Percentiles rank a stretch among this genome's conserved stretches.
Conservation (phyloP, 2,888 invertebrate species). For the Dione juno region DNA sequence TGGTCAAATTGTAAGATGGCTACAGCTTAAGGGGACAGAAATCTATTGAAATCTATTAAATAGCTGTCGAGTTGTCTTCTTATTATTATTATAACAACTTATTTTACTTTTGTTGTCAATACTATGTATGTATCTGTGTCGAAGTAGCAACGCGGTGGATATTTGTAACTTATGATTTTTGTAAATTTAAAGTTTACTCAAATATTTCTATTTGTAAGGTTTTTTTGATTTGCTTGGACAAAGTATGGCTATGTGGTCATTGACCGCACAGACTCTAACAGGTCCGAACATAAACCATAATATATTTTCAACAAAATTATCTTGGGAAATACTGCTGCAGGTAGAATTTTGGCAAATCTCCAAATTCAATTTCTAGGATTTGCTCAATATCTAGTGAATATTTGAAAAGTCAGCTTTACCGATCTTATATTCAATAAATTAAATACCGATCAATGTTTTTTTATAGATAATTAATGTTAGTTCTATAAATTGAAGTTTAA, state of each 20-base stretch:
- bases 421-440: background rate
- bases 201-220: too few relatives aligned
- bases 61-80: background rate
- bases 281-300: background rate
- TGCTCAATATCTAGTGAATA: slow-evolving; percentile 2
- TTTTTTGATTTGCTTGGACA: too few relatives aligned
- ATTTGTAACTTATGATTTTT: too few relatives aligned
- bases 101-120: background rate
- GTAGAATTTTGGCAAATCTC: slow-evolving; percentile 8
- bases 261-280: too few relatives aligned
- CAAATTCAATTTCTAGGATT: background rate
- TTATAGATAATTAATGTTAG: too few relatives aligned
- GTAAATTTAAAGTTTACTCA: too few relatives aligned
- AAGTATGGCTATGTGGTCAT: too few relatives aligned
- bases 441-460: background rate
- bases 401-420: background rate
- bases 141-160: too few relatives aligned
- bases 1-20: slow-evolving; percentile 15
- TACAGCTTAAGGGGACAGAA: background rate
- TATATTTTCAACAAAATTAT: background rate
- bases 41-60: background rate
- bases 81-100: background rate
- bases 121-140: background rate
- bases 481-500: too few relatives aligned
- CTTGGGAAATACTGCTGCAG: background rate